A percentile compares a stretch with the other conserved stretches of the same genome.
phyloP scores from a whole-genome alignment of 2,113 vertebrate genomes.

The Patagioenas fasciata region DNA sequence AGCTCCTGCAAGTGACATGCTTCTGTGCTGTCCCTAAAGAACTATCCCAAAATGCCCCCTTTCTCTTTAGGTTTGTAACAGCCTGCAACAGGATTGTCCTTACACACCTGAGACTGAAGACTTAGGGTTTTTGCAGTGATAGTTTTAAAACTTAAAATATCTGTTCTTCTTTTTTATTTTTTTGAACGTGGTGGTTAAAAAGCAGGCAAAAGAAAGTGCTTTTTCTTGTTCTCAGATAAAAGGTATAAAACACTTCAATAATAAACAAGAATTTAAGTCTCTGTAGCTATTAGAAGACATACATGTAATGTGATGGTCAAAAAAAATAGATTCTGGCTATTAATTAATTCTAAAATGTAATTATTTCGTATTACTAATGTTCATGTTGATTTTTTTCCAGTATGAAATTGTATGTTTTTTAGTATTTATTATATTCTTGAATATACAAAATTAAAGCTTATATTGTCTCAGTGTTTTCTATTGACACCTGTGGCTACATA shows the following conservation, averaged over 20 bases:
- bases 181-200: neutral
- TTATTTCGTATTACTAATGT: neutral
- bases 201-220: neutral
- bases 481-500: conserved; percentile 18
- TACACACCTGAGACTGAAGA: neutral
- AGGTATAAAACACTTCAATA: neutral
- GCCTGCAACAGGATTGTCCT: neutral
- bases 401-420: neutral
- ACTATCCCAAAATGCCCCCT: neutral
- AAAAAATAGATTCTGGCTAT: neutral
- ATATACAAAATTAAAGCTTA: neutral
- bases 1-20: no score
- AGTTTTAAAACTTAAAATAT: neutral
- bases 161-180: neutral
- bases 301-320: neutral
- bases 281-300: neutral
- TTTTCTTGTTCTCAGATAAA: neutral
- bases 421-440: neutral
- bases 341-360: neutral
- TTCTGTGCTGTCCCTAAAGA: neutral
- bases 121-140: neutral
- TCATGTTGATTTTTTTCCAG: neutral
- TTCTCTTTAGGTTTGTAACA: neutral
- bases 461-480: neutral
- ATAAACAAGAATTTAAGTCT: neutral